Evolutionary conservation across 2,797 vertebrate genomes (phyloP).

Genomic region (Leucoraja ocellata): DNA sequence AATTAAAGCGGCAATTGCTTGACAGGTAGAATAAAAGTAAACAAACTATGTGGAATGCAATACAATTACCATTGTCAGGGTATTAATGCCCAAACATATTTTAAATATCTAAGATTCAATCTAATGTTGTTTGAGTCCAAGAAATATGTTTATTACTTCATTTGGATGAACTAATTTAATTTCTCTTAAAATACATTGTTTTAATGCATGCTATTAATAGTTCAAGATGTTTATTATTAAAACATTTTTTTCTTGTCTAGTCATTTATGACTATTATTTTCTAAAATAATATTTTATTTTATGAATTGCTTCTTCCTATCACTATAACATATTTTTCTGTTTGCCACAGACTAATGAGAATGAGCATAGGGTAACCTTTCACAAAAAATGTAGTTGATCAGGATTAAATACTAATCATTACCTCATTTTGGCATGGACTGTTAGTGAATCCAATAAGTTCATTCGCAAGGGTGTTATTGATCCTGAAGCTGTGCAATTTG

Average conservation of each 20-base stretch:
- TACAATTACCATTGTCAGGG: neutral
- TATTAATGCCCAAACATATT: neutral
- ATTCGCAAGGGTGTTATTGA: conserved; percentile 89
- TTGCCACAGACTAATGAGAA: neutral
- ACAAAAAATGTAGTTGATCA: neutral
- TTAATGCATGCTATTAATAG: neutral
- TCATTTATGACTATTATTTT: neutral
- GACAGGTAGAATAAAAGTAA: neutral
- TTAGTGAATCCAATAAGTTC: conserved; percentile 95
- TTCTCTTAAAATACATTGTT: neutral
- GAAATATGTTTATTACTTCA: neutral
- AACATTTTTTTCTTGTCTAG: neutral
- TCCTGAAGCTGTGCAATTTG: conserved; percentile 84
- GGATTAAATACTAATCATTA: conserved; percentile 46
- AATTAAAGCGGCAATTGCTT: neutral
- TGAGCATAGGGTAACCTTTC: neutral
- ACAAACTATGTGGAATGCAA: neutral
- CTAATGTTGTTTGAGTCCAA: neutral
- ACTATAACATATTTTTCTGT: neutral
- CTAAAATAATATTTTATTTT: neutral
- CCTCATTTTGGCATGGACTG: conserved; percentile 99
- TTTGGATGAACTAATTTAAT: neutral
- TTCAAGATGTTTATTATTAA: neutral
- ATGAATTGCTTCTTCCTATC: neutral
- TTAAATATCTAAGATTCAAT: neutral